Conservation (phyloP, 1,140 invertebrate genomes). For the Medauroidea extradentata region DNA sequence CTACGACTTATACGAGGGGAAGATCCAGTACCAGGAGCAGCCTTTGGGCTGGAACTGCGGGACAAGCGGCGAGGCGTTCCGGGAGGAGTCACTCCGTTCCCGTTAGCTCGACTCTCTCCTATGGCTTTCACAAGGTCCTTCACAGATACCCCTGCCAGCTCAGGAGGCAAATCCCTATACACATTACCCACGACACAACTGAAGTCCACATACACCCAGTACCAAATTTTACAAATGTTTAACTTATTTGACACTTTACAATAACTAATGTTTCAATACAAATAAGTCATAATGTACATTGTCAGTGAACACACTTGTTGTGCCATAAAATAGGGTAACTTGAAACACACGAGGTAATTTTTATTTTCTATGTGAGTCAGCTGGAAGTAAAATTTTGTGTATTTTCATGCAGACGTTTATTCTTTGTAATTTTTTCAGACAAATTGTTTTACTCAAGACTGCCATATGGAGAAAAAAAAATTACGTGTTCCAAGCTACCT, state of each 20-base stretch:
- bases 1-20: conserved; percentile 53
- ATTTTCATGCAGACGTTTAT: too few species aligned
- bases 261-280: not conserved
- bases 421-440: too few species aligned
- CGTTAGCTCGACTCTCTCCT: conserved; percentile 70
- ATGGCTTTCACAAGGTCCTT: conserved; percentile 76
- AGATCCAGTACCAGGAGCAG: conserved; percentile 42
- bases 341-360: too few species aligned
- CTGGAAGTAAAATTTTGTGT: too few species aligned
- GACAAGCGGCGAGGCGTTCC: conserved; percentile 61
- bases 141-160: conserved; percentile 69
- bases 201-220: not conserved
- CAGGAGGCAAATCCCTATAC: conserved; percentile 50
- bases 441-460: too few species aligned
- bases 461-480: too few species aligned
- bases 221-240: too few species aligned
- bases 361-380: too few species aligned
- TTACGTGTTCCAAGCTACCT: too few species aligned
- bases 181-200: not conserved
- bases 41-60: conserved; percentile 58
- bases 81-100: conserved; percentile 68
- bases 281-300: not conserved
- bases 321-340: too few species aligned
- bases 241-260: too few species aligned
- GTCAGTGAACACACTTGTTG: too few species aligned